Conservation (phyloP, 2,113 vertebrate genomes). For the Otis tarda region DNA sequence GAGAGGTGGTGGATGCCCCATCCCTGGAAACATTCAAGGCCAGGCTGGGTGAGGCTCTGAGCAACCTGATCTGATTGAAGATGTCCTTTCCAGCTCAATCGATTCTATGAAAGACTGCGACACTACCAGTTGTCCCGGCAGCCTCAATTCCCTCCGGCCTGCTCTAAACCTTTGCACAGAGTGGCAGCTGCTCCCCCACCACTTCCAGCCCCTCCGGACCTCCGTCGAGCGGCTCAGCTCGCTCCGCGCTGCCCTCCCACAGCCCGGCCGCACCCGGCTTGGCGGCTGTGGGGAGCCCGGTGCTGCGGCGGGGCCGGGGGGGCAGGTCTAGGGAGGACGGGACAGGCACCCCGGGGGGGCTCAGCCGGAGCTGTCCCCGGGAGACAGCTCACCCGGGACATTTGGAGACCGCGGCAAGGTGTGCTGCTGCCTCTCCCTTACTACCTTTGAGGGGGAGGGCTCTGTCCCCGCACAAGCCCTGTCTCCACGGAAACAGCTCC, state of each 20-base stretch:
- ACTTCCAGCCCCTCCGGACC: neutral
- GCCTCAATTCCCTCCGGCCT: accelerated
- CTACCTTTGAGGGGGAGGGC: accelerated
- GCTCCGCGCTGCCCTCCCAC: no score
- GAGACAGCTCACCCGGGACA: no score
- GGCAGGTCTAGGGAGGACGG: no score
- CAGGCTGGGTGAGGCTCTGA: no score
- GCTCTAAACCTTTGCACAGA: neutral
- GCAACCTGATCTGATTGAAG: no score
- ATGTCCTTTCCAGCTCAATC: no score
- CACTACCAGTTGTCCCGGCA: accelerated
- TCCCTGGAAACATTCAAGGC: no score
- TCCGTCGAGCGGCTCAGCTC: neutral
- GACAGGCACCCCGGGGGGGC: no score
- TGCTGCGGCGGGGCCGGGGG: neutral
- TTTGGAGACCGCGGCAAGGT: neutral
- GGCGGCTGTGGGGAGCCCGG: neutral
- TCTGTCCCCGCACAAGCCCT: neutral
- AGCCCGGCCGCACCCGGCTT: neutral
- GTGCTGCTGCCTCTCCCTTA: no score
- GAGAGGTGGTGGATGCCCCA: no score
- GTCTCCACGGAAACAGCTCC: neutral
- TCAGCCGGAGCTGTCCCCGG: neutral
- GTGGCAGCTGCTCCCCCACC: no score
- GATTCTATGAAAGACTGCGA: neutral